Evolutionary conservation across 2,113 vertebrate genomes (phyloP).

Genomic region (Oenanthe oenanthe): DNA sequence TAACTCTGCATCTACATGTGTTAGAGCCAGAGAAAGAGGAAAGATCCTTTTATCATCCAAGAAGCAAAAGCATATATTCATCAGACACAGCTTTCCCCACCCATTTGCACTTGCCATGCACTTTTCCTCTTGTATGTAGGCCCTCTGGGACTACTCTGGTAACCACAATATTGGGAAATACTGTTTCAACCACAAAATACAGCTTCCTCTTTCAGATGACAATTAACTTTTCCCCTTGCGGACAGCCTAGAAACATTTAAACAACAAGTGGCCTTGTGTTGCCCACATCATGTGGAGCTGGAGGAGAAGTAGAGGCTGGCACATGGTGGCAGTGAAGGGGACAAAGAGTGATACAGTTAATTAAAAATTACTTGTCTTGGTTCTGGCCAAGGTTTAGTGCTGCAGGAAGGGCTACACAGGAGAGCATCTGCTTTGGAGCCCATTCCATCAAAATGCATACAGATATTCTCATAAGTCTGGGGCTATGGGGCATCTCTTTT

Average conservation of each 20-base stretch:
- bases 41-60: background rate
- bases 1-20: background rate
- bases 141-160: background rate
- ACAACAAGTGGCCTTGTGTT: background rate
- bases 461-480: background rate
- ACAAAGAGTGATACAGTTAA: background rate
- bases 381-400: background rate
- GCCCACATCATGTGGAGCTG: background rate
- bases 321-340: background rate
- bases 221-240: background rate
- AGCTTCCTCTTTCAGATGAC: constrained; percentile 24
- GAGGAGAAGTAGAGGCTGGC: background rate
- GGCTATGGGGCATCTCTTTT: background rate
- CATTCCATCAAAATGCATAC: background rate
- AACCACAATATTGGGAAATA: constrained; percentile 34
- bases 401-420: background rate
- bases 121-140: background rate
- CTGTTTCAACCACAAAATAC: constrained; percentile 2
- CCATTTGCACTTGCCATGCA: background rate
- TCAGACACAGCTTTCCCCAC: background rate
- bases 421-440: background rate
- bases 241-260: background rate
- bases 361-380: background rate
- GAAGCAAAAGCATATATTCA: background rate
- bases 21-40: background rate